Percentiles rank a stretch among this genome's conserved stretches.
These are phyloP conservation scores for Choreutis nemorana DNA, from an alignment of 2,888 invertebrate species.

Conservation along the genomic window DNA sequence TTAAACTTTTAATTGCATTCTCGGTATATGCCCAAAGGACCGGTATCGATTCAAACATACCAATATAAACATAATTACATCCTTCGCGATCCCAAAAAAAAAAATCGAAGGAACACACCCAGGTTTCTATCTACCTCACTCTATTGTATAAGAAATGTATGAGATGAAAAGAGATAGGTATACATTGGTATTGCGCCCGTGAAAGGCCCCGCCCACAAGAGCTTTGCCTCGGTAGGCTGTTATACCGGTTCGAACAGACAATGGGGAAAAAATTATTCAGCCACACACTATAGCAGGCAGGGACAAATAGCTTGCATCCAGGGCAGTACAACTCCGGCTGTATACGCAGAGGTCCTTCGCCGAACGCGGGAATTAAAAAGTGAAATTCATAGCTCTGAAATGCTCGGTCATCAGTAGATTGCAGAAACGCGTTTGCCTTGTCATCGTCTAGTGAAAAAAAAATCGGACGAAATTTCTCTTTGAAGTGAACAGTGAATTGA, in stretches of 20 bases:
- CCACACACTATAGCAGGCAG: slow-evolving; percentile 34
- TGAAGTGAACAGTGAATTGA: slow-evolving; percentile 32
- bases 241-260: slow-evolving; percentile 40
- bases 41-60: too few species aligned
- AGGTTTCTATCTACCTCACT: slow-evolving; percentile 19
- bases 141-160: slow-evolving; percentile 9
- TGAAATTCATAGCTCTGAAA: slow-evolving; percentile 35
- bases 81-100: slow-evolving; percentile 16
- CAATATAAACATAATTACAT: too few species aligned
- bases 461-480: slow-evolving; percentile 26
- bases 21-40: too few species aligned
- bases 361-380: slow-evolving; percentile 21
- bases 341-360: slow-evolving; percentile 40
- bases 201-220: slow-evolving; percentile 33
- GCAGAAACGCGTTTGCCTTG: slow-evolving; percentile 21
- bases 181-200: slow-evolving; percentile 5
- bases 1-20: too few species aligned
- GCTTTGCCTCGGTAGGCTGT: slow-evolving; percentile 27
- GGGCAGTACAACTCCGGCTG: slow-evolving; percentile 35
- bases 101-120: slow-evolving; percentile 10
- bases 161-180: slow-evolving; percentile 20
- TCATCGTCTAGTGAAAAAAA: slow-evolving; percentile 24
- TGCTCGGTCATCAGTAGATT: slow-evolving; percentile 31
- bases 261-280: slow-evolving; percentile 30
- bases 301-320: slow-evolving; percentile 47